Evolutionary conservation across 2,113 vertebrate species (phyloP), one percentile per base, ranked within the genome.

Genomic region (Arizona elegans): DNA sequence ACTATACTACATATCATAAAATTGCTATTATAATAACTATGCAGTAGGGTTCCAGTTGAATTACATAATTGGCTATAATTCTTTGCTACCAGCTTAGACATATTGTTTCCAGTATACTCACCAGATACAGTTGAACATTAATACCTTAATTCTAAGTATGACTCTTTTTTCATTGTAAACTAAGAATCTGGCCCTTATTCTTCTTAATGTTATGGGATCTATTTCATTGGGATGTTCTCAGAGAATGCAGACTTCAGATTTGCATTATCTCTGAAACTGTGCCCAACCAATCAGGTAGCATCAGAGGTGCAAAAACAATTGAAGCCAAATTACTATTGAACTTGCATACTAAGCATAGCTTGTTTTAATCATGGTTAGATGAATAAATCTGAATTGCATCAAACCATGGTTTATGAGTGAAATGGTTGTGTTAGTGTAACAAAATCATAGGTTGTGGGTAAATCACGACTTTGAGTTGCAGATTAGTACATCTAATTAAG

Each of bases 21-120:
- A 43, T 89, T 62, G 92, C 7, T 47, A 29, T 3, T 85, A 43
- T 38, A 81, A 81, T 33, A 81, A 81, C 75, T 43, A 81, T 43
- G 15, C 65, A 47, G 90, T 93, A 96, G 93, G 91, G 92, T 91
- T 95, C 92, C 90, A 9, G 1, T 87, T 94, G 92, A 55, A 95
- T 93, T 56, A 88, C 33, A 86, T 86, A 93, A 93, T 87, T 90
- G 55, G 52, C 59, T 47, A 86, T 62, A 58, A 19, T 21, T 89
- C 54, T 53, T 24, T 88, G 58, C 33, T 86, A 23, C 12, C 8
- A 13, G 4, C 59, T 62, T 70, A 56, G 21, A 33, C 81, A 81
- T 88, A 54, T 9, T 62, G 38, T 59, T 50, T 90, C 24, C 86
- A 38, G 56, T 17, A 50, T 58, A n/a, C 1, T 89, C 15, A 52